Evolutionary conservation across 2,888 invertebrate genomes (phyloP), one percentile per base, ranked within the genome.

Genomic region (Dermolepida albohirtum): DNA sequence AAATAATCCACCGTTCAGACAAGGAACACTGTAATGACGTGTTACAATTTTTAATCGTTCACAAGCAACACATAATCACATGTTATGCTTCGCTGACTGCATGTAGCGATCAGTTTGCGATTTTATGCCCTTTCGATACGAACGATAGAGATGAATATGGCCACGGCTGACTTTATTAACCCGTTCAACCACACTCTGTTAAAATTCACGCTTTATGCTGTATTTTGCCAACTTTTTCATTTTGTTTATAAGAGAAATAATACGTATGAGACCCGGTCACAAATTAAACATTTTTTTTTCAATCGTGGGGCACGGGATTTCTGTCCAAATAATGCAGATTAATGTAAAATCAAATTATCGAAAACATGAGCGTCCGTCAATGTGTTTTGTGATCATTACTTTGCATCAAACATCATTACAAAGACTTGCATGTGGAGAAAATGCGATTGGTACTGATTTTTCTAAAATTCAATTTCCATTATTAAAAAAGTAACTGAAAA

Each of bases 11-110:
- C 39, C 39, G 1, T 11, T 16, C 34, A 34, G 44, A 62, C 59
- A 22, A 63, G 47, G 64, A 64, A 11, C 27, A 44, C 10, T 29
- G 27, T 8, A 10, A 10, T 14, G 68, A 57, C 64, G 64, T 39
- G 54, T 39, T 44, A 14, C 47, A 39, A 11, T 68, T 68, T 68
- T 52, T 44, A 44, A 65, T 41, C 50, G 54, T 49, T 22, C 54
- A 57, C 41, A 34, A 27, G 59, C 59, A 65, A 63, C 68, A 59
- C 57, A 78, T 80, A 81, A 81, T 81, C 79, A 79, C 80, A 79
- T 80, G 80, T 78, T 77, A 78, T 77, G 80, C 79, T 79, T 73
- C 77, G 75, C 74, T 77, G 78, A 78, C 77, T 78, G 78, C 78
- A 79, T 75, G 76, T 73, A 74, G 73, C 75, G 74, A 74, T 73